phyloP scores from a whole-genome alignment of 2,888 invertebrate genomes.

The Brachypalpus laphriformis region DNA sequence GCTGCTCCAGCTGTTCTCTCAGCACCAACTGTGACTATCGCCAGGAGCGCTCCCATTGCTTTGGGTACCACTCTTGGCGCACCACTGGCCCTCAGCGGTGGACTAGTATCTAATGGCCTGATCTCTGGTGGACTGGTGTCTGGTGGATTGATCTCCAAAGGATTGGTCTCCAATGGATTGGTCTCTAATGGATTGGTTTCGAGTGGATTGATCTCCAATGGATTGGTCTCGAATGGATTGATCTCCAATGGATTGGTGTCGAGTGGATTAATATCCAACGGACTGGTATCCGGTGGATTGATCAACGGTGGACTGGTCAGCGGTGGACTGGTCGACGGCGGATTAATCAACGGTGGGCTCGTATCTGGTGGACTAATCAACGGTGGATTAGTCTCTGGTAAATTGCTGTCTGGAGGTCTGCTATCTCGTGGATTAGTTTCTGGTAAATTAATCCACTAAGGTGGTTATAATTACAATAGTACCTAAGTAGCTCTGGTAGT shows the following conservation, averaged over 20 bases:
- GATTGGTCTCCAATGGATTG: slow-evolving; percentile 27
- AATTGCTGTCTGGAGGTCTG: background rate
- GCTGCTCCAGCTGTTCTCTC: too few species aligned
- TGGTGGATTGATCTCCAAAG: slow-evolving; percentile 30
- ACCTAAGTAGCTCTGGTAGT: background rate
- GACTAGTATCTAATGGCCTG: slow-evolving; percentile 34
- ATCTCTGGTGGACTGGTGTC: slow-evolving; percentile 26
- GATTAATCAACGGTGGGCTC: background rate
- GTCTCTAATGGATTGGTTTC: background rate
- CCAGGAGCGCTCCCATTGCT: slow-evolving; percentile 30
- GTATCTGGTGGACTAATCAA: background rate
- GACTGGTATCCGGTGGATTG: slow-evolving; percentile 14
- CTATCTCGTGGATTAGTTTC: background rate
- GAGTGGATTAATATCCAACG: background rate
- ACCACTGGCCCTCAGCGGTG: slow-evolving; percentile 19
- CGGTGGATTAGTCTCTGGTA: slow-evolving; percentile 8
- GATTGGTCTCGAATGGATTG: slow-evolving; percentile 16
- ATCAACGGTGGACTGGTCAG: background rate
- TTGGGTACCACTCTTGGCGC: slow-evolving; percentile 1
- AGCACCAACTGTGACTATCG: background rate
- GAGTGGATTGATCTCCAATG: background rate
- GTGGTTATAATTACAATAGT: background rate
- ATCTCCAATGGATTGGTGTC: slow-evolving; percentile 4
- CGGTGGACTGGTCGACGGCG: background rate
- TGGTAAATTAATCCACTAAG: background rate